These are phyloP conservation scores for Elephas maximus DNA, from an alignment of 2,113 vertebrate genomes.

Conservation along the genomic window DNA sequence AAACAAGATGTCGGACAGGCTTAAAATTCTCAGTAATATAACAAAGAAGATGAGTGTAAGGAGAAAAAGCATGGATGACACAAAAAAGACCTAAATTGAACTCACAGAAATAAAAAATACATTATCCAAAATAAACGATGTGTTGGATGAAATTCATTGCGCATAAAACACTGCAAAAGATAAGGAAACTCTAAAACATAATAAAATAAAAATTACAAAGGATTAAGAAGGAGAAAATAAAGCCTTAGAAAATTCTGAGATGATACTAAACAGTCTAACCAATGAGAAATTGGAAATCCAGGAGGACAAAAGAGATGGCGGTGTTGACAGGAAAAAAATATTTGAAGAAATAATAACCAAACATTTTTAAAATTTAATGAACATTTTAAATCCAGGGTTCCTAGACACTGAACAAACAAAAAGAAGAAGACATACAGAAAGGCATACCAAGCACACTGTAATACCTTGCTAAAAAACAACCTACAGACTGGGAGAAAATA, in stretches of 20 bases:
- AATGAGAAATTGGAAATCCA: neutral
- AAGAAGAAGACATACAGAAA: neutral
- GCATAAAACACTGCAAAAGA: neutral
- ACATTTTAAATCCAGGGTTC: neutral
- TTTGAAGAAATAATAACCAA: neutral
- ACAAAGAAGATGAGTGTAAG: neutral
- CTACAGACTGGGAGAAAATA: neutral
- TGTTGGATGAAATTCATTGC: neutral
- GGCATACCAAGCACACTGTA: neutral
- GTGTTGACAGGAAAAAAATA: neutral
- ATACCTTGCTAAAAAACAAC: neutral
- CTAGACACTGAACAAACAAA: neutral
- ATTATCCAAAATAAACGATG: neutral
- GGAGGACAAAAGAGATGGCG: neutral
- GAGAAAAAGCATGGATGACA: neutral
- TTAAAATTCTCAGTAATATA: neutral
- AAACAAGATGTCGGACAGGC: neutral
- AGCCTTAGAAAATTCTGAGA: neutral
- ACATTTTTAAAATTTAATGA: neutral
- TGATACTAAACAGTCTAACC: neutral
- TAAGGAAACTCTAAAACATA: neutral
- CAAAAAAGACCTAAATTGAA: neutral
- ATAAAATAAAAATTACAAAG: neutral
- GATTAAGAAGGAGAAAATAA: neutral
- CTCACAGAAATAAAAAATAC: neutral